Conservation (phyloP, 2,888 invertebrate genomes). For the Protonemura montana region DNA sequence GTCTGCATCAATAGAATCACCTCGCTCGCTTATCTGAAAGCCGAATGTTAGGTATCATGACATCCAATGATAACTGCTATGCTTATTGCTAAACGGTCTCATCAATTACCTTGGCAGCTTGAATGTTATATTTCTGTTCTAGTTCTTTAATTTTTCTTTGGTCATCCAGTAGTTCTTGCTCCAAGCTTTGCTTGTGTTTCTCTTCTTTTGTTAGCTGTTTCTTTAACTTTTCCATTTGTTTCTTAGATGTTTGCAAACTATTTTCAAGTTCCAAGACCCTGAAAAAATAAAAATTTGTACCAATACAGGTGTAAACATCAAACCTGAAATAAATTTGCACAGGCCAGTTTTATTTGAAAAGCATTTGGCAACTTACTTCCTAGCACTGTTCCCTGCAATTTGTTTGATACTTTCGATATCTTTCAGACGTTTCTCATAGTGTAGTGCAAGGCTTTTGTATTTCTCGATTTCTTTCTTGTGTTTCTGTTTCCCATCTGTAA, state of each 20-base stretch:
- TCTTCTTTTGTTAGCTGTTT: conserved; percentile 78
- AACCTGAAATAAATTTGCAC: not conserved
- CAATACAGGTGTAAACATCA: not conserved
- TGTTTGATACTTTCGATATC: conserved; percentile 64
- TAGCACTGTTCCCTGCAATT: conserved; percentile 68
- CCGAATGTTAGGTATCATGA: not conserved
- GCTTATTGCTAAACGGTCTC: not conserved
- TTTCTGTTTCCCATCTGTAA: conserved; percentile 55
- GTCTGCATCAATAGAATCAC: conserved; percentile 25
- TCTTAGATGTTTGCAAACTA: conserved; percentile 76
- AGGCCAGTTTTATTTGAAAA: not conserved
- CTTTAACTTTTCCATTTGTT: conserved; percentile 77
- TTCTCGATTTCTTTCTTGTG: conserved; percentile 58
- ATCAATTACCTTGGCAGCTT: conserved; percentile 44
- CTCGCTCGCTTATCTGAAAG: conserved; percentile 43
- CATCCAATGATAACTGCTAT: too few species aligned
- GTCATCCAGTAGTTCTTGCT: conserved; percentile 68
- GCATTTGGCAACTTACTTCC: conserved; percentile 60
- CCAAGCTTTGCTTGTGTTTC: conserved; percentile 73
- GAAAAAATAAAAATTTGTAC: not conserved
- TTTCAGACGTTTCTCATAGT: conserved; percentile 63
- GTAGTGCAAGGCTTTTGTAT: conserved; percentile 60
- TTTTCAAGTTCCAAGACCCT: conserved; percentile 73
- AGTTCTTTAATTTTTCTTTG: conserved; percentile 60
- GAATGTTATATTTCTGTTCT: conserved; percentile 57